These are phyloP conservation scores for Petrosia ficiformis DNA, from an alignment of 37 sponge, comb jelly and placozoan genomes.

Conservation along the genomic window DNA sequence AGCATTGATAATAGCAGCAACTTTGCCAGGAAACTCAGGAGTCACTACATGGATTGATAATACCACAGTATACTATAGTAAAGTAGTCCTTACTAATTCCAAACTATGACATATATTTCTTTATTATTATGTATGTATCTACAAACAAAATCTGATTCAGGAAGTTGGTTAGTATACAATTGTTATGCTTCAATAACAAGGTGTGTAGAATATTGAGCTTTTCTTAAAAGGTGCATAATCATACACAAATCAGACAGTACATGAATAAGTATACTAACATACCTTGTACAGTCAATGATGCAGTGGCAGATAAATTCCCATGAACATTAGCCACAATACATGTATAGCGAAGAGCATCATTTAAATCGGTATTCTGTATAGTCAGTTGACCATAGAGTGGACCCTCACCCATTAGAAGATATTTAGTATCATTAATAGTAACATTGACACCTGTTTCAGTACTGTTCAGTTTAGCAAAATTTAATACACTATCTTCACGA, in stretches of 20 bases:
- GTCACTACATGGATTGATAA: no score
- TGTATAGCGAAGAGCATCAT: neutral
- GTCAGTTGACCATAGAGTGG: neutral
- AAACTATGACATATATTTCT: no score
- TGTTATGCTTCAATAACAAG: no score
- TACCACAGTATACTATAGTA: no score
- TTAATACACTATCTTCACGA: neutral
- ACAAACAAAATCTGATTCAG: no score
- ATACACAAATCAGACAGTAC: no score
- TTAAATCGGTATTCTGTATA: neutral
- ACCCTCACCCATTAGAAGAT: neutral
- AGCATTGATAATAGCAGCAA: neutral
- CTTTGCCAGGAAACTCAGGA: neutral
- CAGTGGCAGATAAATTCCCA: neutral
- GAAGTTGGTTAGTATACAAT: no score
- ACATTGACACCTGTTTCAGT: neutral
- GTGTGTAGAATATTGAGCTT: no score
- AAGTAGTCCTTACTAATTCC: no score
- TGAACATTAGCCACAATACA: neutral
- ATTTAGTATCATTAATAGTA: neutral
- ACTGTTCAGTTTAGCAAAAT: neutral
- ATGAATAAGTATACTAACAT: no score
- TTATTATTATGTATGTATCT: no score
- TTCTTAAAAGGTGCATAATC: no score
- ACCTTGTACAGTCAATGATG: neutral